phyloP scores from a whole-genome alignment of 2,888 invertebrate genomes.

The Geophilus truncorum region DNA sequence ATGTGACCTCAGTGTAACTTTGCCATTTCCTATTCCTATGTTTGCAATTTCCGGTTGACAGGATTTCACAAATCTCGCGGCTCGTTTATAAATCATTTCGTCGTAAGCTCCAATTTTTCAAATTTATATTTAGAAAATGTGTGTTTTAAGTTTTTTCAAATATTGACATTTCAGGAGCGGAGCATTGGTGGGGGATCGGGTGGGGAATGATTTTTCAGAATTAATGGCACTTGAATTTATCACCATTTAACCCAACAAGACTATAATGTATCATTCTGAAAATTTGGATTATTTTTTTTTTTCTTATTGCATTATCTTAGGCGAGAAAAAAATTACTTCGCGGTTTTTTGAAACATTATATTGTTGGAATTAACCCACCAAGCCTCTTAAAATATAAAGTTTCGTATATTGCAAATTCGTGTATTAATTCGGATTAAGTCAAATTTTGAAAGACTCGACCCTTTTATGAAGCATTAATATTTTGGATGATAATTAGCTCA shows the following conservation, averaged over 20 bases:
- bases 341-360: not conserved
- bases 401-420: too few species aligned
- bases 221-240: not conserved
- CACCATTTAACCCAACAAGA: not conserved
- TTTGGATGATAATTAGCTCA: too few species aligned
- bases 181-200: too few species aligned
- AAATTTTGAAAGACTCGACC: too few species aligned
- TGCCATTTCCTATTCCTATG: not conserved
- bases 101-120: not conserved
- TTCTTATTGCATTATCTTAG: too few species aligned
- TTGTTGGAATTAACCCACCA: not conserved
- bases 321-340: too few species aligned
- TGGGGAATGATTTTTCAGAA: not conserved
- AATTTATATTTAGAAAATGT: not conserved
- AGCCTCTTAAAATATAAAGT: not conserved
- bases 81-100: not conserved
- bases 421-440: too few species aligned
- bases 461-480: too few species aligned
- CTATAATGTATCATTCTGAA: not conserved
- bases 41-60: slow-evolving; percentile 12
- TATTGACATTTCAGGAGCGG: not conserved
- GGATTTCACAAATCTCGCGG: not conserved
- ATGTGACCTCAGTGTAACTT: slow-evolving; percentile 1
- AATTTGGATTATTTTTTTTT: too few species aligned
- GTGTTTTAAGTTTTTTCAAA: not conserved